Conservation (phyloP, 1,140 invertebrate species). For the Cyclargus thomasi region DNA sequence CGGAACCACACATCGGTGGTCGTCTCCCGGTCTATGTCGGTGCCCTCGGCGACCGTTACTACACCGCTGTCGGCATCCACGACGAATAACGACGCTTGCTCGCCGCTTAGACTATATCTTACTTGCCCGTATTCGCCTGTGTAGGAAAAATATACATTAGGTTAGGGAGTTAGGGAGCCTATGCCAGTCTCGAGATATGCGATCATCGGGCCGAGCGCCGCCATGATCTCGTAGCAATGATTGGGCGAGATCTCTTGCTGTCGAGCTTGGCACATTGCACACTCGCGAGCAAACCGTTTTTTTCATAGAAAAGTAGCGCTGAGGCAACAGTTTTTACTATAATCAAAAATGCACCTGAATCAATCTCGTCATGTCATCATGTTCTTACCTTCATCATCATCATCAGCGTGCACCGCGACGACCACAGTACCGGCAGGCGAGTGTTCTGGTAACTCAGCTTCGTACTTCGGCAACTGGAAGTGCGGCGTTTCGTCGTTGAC, state of each 20-base stretch:
- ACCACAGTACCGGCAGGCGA: slow-evolving; percentile 81
- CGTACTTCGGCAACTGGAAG: slow-evolving; percentile 82
- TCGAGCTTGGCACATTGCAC: no score
- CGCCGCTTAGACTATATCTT: slow-evolving; percentile 85
- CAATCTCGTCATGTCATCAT: no score
- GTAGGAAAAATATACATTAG: no score
- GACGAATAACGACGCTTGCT: slow-evolving; percentile 81
- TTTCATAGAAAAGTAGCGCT: no score
- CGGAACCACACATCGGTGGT: slow-evolving; percentile 83
- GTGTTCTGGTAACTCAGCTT: slow-evolving; percentile 84
- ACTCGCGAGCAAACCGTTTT: no score
- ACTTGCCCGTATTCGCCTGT: slow-evolving; percentile 82
- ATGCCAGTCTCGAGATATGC: no score
- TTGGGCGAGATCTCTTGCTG: no score
- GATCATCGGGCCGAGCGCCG: no score
- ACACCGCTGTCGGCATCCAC: slow-evolving; percentile 85
- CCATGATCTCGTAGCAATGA: no score
- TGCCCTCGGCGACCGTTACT: slow-evolving; percentile 83
- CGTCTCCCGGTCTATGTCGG: slow-evolving; percentile 87
- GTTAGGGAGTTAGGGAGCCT: no score
- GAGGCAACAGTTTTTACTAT: no score
- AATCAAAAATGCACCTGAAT: no score
- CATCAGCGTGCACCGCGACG: slow-evolving; percentile 81
- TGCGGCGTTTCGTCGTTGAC: slow-evolving; percentile 91
- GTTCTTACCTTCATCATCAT: slow-evolving; percentile 81